Evolutionary conservation across 2,888 invertebrate species (phyloP).

Genomic region (Stenurella melanura): DNA sequence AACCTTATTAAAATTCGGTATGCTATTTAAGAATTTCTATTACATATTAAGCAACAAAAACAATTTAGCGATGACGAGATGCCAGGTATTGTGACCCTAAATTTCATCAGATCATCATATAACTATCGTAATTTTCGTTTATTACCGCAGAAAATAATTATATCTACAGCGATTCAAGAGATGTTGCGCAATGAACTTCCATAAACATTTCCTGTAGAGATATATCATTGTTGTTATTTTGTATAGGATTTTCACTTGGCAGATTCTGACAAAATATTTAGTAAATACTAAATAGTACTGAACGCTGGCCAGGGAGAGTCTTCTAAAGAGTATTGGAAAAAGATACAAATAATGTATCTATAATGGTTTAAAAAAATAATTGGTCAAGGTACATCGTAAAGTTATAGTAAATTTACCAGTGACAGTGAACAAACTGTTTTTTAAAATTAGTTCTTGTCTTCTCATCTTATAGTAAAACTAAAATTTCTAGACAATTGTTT

Average conservation of each 20-base stretch:
- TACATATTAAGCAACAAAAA: conserved; percentile 7
- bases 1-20: neutral
- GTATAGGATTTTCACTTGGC: conserved; percentile 49
- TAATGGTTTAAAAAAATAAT: too few relatives aligned
- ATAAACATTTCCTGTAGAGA: conserved; percentile 44
- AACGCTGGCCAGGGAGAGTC: neutral
- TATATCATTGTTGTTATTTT: conserved; percentile 41
- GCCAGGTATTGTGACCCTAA: conserved; percentile 11
- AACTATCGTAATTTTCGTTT: conserved; percentile 22
- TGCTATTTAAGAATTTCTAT: neutral
- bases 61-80: conserved; percentile 11
- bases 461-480: too few relatives aligned
- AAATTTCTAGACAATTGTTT: too few relatives aligned
- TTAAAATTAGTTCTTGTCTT: too few relatives aligned
- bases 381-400: too few relatives aligned
- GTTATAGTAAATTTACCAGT: too few relatives aligned
- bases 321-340: neutral
- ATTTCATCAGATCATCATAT: conserved; percentile 26
- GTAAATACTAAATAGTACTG: neutral
- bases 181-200: conserved; percentile 37
- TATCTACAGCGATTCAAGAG: conserved; percentile 19
- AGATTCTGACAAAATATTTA: conserved; percentile 36
- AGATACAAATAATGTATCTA: too few relatives aligned
- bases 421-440: too few relatives aligned
- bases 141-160: conserved; percentile 26